A percentile compares a stretch with the other conserved stretches of the same genome.
Conservation (phyloP, 2,888 invertebrate species). For the Sisyra terminalis region DNA sequence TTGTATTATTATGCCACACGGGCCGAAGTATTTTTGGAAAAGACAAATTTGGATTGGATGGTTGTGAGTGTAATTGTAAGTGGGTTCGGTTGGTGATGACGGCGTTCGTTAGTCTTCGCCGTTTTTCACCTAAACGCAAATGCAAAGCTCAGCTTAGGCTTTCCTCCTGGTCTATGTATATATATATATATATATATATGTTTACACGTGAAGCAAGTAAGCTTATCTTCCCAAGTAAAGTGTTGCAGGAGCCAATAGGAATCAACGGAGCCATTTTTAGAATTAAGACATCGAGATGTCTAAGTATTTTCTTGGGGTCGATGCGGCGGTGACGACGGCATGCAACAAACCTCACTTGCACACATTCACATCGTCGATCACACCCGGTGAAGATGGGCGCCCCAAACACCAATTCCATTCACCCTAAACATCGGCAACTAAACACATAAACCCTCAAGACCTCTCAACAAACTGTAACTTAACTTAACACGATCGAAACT, state of each 20-base stretch:
- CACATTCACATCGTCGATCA: slow-evolving; percentile 2
- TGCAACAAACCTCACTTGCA: slow-evolving; percentile 2
- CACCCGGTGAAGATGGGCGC: slow-evolving; percentile 2
- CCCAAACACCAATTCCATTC: background rate
- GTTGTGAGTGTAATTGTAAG: slow-evolving; percentile 23
- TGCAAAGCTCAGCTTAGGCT: too few relatives aligned
- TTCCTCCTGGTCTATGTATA: slow-evolving; percentile 1
- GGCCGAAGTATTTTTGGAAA: slow-evolving; percentile 48
- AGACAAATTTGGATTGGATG: slow-evolving; percentile 60
- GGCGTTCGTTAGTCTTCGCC: too few relatives aligned
- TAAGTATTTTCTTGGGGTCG: slow-evolving; percentile 5
- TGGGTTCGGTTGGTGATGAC: too few relatives aligned
- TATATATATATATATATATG: slow-evolving; percentile 6
- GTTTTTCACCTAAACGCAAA: too few relatives aligned
- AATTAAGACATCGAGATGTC: slow-evolving; percentile 16
- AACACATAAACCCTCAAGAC: too few relatives aligned
- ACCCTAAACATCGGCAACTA: too few relatives aligned
- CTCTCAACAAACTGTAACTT: too few relatives aligned
- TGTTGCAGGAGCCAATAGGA: slow-evolving; percentile 23
- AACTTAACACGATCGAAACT: too few relatives aligned
- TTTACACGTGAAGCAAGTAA: slow-evolving; percentile 12
- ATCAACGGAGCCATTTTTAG: slow-evolving; percentile 29
- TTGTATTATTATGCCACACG: too few relatives aligned
- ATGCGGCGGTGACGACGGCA: slow-evolving; percentile 4
- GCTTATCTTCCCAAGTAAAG: slow-evolving; percentile 16